Conservation (phyloP, 2,888 invertebrate species). For the Amblyjoppa fuscipennis region DNA sequence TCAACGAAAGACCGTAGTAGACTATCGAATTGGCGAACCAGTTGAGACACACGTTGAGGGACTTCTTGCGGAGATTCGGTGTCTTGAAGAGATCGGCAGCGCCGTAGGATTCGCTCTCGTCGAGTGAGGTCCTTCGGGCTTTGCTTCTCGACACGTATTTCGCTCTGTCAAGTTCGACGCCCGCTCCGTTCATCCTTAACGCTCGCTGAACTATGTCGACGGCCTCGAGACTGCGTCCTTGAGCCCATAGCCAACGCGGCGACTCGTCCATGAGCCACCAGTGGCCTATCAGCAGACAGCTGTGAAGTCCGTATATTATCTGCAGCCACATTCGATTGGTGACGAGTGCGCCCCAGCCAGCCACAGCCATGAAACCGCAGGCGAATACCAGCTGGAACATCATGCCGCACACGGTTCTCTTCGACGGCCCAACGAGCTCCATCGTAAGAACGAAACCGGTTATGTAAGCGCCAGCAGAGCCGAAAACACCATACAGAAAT, state of each 20-base stretch:
- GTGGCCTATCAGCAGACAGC: slow-evolving; percentile 90
- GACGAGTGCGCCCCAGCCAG: slow-evolving; percentile 93
- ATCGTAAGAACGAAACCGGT: slow-evolving; percentile 91
- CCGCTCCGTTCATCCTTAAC: slow-evolving; percentile 90
- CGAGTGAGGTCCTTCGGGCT: slow-evolving; percentile 80
- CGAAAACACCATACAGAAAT: slow-evolving; percentile 92
- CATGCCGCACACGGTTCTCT: slow-evolving; percentile 92
- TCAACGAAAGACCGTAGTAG: slow-evolving; percentile 94
- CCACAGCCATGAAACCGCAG: slow-evolving; percentile 92
- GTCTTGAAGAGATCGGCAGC: slow-evolving; percentile 92
- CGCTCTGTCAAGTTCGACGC: slow-evolving; percentile 88
- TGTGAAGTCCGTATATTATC: slow-evolving; percentile 92
- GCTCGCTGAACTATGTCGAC: slow-evolving; percentile 91
- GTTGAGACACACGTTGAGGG: slow-evolving; percentile 92
- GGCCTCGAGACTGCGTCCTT: slow-evolving; percentile 91
- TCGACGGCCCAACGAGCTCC: slow-evolving; percentile 93
- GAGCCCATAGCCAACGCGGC: slow-evolving; percentile 95
- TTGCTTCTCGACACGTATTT: slow-evolving; percentile 89
- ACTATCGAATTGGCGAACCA: slow-evolving; percentile 96
- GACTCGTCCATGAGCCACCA: slow-evolving; percentile 97
- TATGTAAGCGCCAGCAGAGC: slow-evolving; percentile 91
- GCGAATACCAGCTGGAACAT: slow-evolving; percentile 93
- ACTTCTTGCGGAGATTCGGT: slow-evolving; percentile 92
- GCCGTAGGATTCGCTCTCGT: slow-evolving; percentile 86
- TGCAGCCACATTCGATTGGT: slow-evolving; percentile 91